Conservation (phyloP, 2,888 invertebrate species). For the Julus scanicus region DNA sequence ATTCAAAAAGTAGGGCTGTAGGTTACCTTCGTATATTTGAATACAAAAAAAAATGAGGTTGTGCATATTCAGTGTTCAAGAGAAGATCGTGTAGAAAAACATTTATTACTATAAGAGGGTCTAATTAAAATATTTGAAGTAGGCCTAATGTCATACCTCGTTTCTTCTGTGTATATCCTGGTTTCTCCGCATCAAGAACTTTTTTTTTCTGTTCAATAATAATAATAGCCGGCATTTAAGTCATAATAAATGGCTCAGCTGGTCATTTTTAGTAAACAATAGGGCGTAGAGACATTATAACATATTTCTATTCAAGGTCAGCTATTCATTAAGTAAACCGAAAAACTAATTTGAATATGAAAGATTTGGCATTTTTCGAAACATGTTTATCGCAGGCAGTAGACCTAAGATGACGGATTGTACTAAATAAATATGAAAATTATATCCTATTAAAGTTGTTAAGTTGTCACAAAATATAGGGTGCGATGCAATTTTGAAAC, state of each 20-base stretch:
- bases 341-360: not conserved
- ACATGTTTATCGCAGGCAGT: not conserved
- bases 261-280: constrained; percentile 19
- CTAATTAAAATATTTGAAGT: constrained; percentile 19
- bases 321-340: not conserved
- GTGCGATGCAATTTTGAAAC: too few relatives aligned
- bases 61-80: not conserved
- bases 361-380: not conserved
- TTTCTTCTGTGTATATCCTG: not conserved
- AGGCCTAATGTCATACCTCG: not conserved
- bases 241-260: not conserved
- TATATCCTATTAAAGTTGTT: too few relatives aligned
- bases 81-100: not conserved
- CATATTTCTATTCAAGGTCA: not conserved
- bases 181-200: not conserved
- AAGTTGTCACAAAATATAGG: too few relatives aligned
- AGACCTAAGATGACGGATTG: not conserved
- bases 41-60: not conserved
- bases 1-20: constrained; percentile 3
- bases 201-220: not conserved
- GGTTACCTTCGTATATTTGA: not conserved
- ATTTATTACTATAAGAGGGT: not conserved
- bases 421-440: not conserved
- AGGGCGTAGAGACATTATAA: not conserved
- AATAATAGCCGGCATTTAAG: not conserved